A percentile compares a stretch with the other conserved stretches of the same genome.
These are phyloP conservation scores for Sphaerophoria taeniata DNA, from an alignment of 2,888 invertebrate species.

Conservation along the genomic window DNA sequence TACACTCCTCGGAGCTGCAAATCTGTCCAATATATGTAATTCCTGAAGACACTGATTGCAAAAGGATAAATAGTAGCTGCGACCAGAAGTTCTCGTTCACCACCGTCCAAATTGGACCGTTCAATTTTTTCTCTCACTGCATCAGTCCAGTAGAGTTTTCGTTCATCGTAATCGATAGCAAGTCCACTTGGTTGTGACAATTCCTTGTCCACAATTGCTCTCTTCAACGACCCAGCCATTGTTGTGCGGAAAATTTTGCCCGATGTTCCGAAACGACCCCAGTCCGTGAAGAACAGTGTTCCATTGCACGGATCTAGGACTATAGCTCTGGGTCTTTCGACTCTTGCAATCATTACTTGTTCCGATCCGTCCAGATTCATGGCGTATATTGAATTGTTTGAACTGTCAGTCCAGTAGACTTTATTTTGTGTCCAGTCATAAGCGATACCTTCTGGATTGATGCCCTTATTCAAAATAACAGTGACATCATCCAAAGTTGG, in stretches of 20 bases:
- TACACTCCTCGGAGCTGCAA: conserved; percentile 96
- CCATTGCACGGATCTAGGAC: conserved; percentile 99
- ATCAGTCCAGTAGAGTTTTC: conserved; percentile 98
- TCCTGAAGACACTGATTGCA: conserved; percentile 94
- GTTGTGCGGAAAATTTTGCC: conserved; percentile 97
- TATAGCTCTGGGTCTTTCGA: conserved; percentile 96
- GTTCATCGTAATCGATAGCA: conserved; percentile 97
- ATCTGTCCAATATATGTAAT: conserved; percentile 98
- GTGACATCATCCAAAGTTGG: conserved; percentile 87
- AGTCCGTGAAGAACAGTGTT: conserved; percentile 97
- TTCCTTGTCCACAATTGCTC: conserved; percentile 94
- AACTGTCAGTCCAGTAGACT: conserved; percentile 98
- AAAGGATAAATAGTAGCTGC: conserved; percentile 97
- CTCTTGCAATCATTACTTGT: conserved; percentile 95
- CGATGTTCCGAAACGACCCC: conserved; percentile 96
- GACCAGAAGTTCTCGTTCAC: conserved; percentile 91
- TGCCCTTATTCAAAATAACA: conserved; percentile 89
- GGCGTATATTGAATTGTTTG: conserved; percentile 96
- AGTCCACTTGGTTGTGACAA: conserved; percentile 97
- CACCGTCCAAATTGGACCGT: conserved; percentile 93
- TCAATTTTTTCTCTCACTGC: conserved; percentile 98
- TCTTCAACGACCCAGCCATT: conserved; percentile 97
- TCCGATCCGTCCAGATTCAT: conserved; percentile 95
- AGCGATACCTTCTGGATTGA: conserved; percentile 96
- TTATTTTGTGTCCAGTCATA: conserved; percentile 99